Evolutionary conservation across 2,797 vertebrate genomes (phyloP).

Genomic region (Leuciscus waleckii): DNA sequence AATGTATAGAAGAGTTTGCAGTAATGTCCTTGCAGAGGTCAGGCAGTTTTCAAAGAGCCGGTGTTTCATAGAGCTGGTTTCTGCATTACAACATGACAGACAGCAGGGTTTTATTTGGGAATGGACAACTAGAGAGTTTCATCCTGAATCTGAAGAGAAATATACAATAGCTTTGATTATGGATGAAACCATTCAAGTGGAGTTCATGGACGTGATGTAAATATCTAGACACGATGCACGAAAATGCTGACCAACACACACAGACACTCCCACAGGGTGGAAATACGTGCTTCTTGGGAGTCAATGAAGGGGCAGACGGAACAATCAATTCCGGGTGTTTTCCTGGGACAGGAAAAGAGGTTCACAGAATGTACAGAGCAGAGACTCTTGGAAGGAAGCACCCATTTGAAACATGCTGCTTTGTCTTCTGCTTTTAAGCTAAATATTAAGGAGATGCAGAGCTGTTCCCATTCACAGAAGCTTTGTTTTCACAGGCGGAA

Average conservation of each 20-base stretch:
- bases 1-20: conserved; percentile 23
- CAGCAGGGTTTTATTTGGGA: background rate
- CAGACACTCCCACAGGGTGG: background rate
- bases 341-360: conserved; percentile 36
- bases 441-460: conserved; percentile 27
- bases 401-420: conserved; percentile 10
- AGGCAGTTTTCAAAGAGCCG: background rate
- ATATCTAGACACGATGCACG: background rate
- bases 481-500: conserved; percentile 16
- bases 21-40: conserved; percentile 52
- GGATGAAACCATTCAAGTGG: background rate
- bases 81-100: conserved; percentile 28
- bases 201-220: background rate
- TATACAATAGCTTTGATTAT: conserved; percentile 9
- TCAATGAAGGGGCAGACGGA: conserved; percentile 21
- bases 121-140: conserved; percentile 17
- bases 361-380: conserved; percentile 4
- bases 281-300: conserved; percentile 32
- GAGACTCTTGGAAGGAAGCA: conserved; percentile 28
- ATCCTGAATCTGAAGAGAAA: conserved; percentile 11
- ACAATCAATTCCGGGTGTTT: conserved; percentile 13
- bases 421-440: conserved; percentile 7
- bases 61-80: conserved; percentile 25
- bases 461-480: conserved; percentile 20
- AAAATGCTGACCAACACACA: background rate